Evolutionary conservation across 37 sponge, comb jelly and placozoan genomes (phyloP).

Genomic region (Chondrosia reniformis): DNA sequence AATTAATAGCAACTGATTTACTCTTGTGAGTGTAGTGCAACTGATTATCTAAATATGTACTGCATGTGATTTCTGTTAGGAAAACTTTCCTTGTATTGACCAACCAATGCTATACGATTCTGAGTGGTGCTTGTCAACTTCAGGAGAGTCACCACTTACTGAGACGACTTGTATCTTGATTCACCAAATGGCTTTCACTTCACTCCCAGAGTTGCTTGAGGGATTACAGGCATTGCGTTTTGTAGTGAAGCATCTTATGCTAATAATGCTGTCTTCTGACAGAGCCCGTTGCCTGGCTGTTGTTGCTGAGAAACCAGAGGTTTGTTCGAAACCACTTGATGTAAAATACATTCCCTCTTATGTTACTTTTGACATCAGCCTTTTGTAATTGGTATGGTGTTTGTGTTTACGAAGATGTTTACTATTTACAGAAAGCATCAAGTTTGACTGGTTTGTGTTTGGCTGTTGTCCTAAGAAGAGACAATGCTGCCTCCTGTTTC

Average conservation of each 20-base stretch:
- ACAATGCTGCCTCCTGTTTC: slow-evolving; percentile 75
- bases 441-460: slow-evolving; percentile 28
- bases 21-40: too few species aligned
- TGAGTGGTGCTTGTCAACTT: neutral
- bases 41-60: too few species aligned
- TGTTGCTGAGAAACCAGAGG: neutral
- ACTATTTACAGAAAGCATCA: neutral
- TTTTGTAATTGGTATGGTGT: slow-evolving; percentile 5
- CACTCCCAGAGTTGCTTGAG: neutral
- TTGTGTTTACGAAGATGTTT: neutral
- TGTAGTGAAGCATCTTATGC: neutral
- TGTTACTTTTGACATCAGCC: neutral
- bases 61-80: too few species aligned
- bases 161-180: neutral
- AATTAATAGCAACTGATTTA: too few species aligned
- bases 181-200: neutral
- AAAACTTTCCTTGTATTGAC: neutral
- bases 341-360: neutral
- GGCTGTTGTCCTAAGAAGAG: slow-evolving; percentile 36
- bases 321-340: neutral
- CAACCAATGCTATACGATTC: neutral
- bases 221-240: neutral
- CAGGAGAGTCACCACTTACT: neutral
- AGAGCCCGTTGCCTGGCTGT: neutral
- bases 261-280: neutral